These are phyloP conservation scores for Gallinago solitaria DNA, from an alignment of 2,797 vertebrate species.

Conservation along the genomic window DNA sequence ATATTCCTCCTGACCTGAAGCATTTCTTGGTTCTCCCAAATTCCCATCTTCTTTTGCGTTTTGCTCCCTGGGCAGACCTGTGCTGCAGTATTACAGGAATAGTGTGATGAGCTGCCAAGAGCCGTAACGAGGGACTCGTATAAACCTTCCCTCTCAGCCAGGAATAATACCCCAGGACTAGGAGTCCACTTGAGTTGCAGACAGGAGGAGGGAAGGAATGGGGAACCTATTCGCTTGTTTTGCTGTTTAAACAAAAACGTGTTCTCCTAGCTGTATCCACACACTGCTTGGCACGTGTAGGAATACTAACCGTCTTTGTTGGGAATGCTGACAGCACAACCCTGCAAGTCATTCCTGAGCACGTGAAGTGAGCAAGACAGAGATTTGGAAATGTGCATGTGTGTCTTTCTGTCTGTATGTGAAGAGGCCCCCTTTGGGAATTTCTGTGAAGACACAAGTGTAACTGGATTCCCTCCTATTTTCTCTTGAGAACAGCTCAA, in stretches of 20 bases:
- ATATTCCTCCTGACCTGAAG: not conserved
- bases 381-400: not conserved
- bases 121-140: conserved; percentile 32
- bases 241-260: conserved; percentile 20
- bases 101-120: conserved; percentile 59
- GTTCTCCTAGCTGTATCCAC: not conserved
- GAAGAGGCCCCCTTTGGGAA: not conserved
- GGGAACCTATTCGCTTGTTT: conserved; percentile 16
- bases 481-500: not conserved
- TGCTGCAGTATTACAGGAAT: conserved; percentile 37
- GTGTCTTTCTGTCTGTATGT: not conserved
- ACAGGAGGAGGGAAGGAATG: conserved; percentile 31
- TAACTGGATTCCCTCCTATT: not conserved
- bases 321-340: not conserved
- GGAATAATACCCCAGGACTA: conserved; percentile 48
- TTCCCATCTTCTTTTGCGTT: not conserved
- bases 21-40: conserved; percentile 9
- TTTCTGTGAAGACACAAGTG: not conserved
- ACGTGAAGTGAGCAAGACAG: not conserved
- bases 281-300: not conserved
- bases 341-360: conserved; percentile 22
- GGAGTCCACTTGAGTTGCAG: conserved; percentile 29
- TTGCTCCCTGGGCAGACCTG: conserved; percentile 25
- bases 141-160: conserved; percentile 45
- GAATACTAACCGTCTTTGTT: not conserved